Evolutionary conservation across 2,797 vertebrate species (phyloP).

Genomic region (Forpus xanthops): DNA sequence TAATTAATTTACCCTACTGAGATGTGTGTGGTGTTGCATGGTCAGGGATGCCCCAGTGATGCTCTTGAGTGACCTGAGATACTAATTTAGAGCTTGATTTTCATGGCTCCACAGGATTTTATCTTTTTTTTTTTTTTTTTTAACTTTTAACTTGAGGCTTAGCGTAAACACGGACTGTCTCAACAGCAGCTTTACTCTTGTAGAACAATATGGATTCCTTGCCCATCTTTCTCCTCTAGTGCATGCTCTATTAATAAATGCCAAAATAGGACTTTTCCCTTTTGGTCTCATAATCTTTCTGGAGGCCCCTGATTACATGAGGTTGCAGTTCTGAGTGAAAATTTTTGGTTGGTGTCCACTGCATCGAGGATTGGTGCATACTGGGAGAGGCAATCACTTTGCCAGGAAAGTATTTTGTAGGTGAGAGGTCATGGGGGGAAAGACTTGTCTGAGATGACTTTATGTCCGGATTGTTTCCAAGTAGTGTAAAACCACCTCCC

Average conservation of each 20-base stretch:
- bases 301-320: background rate
- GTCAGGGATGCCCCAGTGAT: background rate
- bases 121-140: background rate
- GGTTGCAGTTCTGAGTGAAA: background rate
- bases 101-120: background rate
- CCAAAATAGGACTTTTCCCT: background rate
- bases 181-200: background rate
- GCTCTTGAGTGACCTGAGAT: background rate
- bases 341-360: background rate
- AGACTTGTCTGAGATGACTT: background rate
- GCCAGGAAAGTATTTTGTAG: background rate
- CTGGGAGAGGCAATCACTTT: fast-evolving
- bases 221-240: background rate
- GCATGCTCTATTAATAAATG: background rate
- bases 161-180: background rate
- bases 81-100: conserved; percentile 16
- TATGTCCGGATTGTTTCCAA: background rate
- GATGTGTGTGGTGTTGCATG: background rate
- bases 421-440: background rate
- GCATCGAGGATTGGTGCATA: fast-evolving
- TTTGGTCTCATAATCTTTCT: background rate
- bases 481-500: background rate
- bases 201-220: background rate
- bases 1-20: background rate
- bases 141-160: background rate